phyloP scores from a whole-genome alignment of 2,888 invertebrate genomes.

The Heteromyza rotundicornis region DNA sequence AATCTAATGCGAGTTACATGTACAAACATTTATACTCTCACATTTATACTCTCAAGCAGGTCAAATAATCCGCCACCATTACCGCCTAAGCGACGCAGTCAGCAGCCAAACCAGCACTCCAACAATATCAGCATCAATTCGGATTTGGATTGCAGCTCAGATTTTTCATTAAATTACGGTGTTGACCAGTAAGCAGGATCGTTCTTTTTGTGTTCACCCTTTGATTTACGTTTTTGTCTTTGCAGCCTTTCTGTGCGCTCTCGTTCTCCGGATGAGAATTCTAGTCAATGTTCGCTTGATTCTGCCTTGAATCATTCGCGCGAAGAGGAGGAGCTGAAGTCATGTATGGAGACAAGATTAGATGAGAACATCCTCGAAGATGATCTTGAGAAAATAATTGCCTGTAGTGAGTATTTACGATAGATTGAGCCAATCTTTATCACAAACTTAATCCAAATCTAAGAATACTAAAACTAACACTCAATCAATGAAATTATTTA shows the following conservation, averaged over 20 bases:
- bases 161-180: slow-evolving; percentile 70
- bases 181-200: slow-evolving; percentile 65
- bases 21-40: slow-evolving; percentile 7
- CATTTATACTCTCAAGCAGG: slow-evolving; percentile 27
- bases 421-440: neutral
- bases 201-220: neutral
- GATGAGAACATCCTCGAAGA: slow-evolving; percentile 49
- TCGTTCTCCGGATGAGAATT: slow-evolving; percentile 75
- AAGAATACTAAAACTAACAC: too few relatives aligned
- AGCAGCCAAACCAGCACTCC: slow-evolving; percentile 62
- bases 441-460: too few relatives aligned
- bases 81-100: slow-evolving; percentile 74
- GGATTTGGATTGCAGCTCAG: slow-evolving; percentile 59
- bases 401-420: slow-evolving; percentile 52
- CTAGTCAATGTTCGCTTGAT: slow-evolving; percentile 78
- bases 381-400: slow-evolving; percentile 51
- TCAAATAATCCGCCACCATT: slow-evolving; percentile 74
- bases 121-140: slow-evolving; percentile 55
- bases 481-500: neutral
- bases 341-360: slow-evolving; percentile 65
- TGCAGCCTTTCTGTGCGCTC: slow-evolving; percentile 73
- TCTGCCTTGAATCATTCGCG: slow-evolving; percentile 88
- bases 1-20: neutral
- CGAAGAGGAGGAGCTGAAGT: slow-evolving; percentile 77
- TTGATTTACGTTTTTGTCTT: slow-evolving; percentile 10